These are phyloP conservation scores for Virgularia gustaviana DNA, from an alignment of 92 coral and sea anemone species.

Conservation along the genomic window DNA sequence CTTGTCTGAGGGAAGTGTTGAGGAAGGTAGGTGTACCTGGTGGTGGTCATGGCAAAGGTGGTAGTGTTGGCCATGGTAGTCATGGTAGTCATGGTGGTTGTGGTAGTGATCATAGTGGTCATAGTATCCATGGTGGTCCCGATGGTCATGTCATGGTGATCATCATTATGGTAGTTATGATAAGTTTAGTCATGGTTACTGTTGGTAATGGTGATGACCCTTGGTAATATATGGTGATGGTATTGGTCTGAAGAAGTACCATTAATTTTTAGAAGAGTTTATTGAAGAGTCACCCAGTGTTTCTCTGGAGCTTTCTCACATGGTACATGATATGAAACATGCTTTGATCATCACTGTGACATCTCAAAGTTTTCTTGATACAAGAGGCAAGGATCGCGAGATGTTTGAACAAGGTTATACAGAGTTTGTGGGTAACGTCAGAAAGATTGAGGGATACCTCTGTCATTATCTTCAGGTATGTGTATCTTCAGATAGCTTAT, in stretches of 20 bases:
- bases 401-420: conserved; percentile 80
- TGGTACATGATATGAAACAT: conserved; percentile 57
- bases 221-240: not conserved
- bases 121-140: not conserved
- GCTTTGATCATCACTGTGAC: conserved; percentile 64
- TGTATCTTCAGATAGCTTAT: not conserved
- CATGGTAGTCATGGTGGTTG: too few relatives aligned
- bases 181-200: not conserved
- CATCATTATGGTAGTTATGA: not conserved
- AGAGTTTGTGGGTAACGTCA: conserved; percentile 73
- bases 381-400: conserved; percentile 73
- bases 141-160: not conserved
- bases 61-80: not conserved
- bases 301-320: conserved; percentile 57
- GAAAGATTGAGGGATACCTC: conserved; percentile 63
- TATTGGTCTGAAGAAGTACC: not conserved
- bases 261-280: conserved; percentile 28
- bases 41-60: not conserved
- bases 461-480: conserved; percentile 81
- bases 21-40: conserved; percentile 8
- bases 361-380: conserved; percentile 69
- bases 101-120: too few relatives aligned
- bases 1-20: conserved; percentile 25
- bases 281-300: conserved; percentile 64
- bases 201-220: not conserved